Conservation (phyloP, 2,113 vertebrate species). For the Pedetes capensis region DNA sequence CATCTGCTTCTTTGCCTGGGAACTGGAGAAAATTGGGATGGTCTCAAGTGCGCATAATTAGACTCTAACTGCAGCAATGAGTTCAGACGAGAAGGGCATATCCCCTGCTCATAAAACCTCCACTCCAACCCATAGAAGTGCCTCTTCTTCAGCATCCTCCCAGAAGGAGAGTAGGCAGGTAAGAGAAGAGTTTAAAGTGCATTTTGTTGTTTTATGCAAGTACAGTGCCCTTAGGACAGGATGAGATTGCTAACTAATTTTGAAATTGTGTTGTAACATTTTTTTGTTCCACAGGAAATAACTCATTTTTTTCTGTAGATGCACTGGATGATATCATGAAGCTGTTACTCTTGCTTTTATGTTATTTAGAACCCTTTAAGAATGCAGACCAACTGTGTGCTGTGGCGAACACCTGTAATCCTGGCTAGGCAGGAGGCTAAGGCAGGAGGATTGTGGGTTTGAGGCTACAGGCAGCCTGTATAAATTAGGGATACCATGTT, state of each 20-base stretch:
- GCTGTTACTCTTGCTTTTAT: not conserved
- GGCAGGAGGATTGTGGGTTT: too few relatives aligned
- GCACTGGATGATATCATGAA: not conserved
- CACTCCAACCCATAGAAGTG: conserved; percentile 95
- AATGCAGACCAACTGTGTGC: not conserved
- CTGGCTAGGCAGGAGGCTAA: too few relatives aligned
- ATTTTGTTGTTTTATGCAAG: not conserved
- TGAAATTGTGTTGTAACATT: not conserved
- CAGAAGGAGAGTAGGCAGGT: conserved; percentile 97
- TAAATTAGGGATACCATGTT: too few relatives aligned
- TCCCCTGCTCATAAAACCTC: conserved; percentile 91
- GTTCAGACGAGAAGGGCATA: conserved; percentile 92
- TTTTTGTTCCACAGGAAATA: not conserved
- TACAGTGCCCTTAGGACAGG: not conserved
- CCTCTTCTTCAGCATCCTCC: conserved; percentile 92
- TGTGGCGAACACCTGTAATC: too few relatives aligned
- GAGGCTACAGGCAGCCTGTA: too few relatives aligned
- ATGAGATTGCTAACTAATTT: not conserved
- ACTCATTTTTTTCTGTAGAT: not conserved
- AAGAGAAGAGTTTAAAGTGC: conserved; percentile 60
- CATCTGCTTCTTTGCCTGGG: conserved; percentile 64
- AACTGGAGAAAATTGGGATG: conserved; percentile 78
- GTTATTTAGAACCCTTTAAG: not conserved
- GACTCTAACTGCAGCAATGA: conserved; percentile 88
- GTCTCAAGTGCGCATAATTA: conserved; percentile 77